Percentiles rank a stretch among this genome's conserved stretches.
These are phyloP conservation scores for Mythimna pallens DNA, from an alignment of 2,888 invertebrate species.

Conservation along the genomic window DNA sequence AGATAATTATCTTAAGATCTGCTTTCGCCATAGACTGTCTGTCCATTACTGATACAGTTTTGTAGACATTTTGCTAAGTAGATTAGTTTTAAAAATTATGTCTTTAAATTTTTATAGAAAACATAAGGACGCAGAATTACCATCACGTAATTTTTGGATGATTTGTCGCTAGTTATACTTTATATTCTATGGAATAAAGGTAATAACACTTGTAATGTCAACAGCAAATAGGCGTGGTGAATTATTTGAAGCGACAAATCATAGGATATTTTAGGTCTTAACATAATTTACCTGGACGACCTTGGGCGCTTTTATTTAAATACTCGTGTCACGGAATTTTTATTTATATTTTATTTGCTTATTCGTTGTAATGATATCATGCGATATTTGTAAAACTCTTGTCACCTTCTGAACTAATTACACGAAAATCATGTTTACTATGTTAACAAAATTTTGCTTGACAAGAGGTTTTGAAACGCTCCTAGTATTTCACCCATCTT, in stretches of 20 bases:
- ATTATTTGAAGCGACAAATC: slow-evolving; percentile 36
- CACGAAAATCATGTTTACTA: neutral
- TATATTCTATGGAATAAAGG: slow-evolving; percentile 9
- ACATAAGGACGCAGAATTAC: neutral
- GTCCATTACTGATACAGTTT: neutral
- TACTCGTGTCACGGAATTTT: slow-evolving; percentile 59
- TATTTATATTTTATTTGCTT: slow-evolving; percentile 50
- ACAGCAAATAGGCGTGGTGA: slow-evolving; percentile 20
- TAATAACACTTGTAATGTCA: slow-evolving; percentile 20
- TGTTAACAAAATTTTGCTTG: too few relatives aligned
- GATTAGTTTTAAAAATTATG: neutral
- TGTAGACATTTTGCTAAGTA: neutral
- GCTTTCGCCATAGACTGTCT: neutral
- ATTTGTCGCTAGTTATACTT: neutral
- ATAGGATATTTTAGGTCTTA: slow-evolving; percentile 56
- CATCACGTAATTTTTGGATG: neutral
- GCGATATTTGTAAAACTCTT: slow-evolving; percentile 28
- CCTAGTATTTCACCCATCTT: neutral
- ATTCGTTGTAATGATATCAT: slow-evolving; percentile 65
- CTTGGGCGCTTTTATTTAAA: slow-evolving; percentile 63
- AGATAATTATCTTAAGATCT: neutral
- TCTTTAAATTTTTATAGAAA: neutral
- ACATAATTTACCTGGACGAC: slow-evolving; percentile 58
- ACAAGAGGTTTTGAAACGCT: neutral
- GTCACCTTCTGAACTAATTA: neutral